Evolutionary conservation across 2,113 vertebrate genomes (phyloP), one percentile per base, ranked within the genome.

Genomic region (Pelecanoides urinatrix): DNA sequence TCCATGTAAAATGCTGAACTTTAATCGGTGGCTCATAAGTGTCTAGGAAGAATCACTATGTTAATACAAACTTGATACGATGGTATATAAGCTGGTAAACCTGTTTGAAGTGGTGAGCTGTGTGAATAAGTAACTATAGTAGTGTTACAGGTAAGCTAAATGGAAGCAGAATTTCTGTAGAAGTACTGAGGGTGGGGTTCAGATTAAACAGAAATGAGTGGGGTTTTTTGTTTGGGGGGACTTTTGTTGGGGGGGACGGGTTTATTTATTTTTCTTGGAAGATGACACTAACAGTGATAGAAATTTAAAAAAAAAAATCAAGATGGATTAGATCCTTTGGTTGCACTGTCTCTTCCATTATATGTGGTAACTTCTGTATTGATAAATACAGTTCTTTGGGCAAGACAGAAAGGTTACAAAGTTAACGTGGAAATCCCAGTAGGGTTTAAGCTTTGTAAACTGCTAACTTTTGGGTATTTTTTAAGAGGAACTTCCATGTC

Each of bases 51-150:
- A 97, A 96, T 95, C 40, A 4, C 90, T 93, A 94, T 96, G 91
- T 87, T 97, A 96, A 96, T 95, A 82, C 84, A 65, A 38, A 93
- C 77, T 95, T 96, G 96, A 97, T 96, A 97, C 13, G 1, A 68
- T 90, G 92, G 45, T 95, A 42, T 42, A 45, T 76, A 91, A 93
- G 91, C 84, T 85, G 66, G 92, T 79, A 90, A 93, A 86, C 74
- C 58, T 95, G 94, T 97, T 94, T 96, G 95, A 96, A 96, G 93
- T 91, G 90, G 77, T 66, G 84, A 85, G 58, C 70, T 90, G 36
- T 72, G 90, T 82, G 87, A 96, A 70, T 94, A 85, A 72, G 59
- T 63, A 78, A 59, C 80, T 55, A 4, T 22, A 45, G 52, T 61
- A 65, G 70, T 14, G 21, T 82, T 85, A 62, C 77, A 65, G 34